Evolutionary conservation across 2,888 invertebrate species (phyloP).

Genomic region (Schrankia costaestrigalis): DNA sequence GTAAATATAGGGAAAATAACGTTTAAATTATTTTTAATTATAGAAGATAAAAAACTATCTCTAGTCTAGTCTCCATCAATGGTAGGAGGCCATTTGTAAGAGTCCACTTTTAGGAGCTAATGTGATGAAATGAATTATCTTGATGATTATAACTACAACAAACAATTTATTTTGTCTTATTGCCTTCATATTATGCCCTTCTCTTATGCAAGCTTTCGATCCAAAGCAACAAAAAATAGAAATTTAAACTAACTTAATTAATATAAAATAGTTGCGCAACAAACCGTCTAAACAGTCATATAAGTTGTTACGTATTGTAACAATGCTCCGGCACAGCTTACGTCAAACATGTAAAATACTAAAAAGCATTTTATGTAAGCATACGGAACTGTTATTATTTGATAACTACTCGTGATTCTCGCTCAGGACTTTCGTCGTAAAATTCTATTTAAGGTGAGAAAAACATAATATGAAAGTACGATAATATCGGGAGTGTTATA

Average conservation of each 20-base stretch:
- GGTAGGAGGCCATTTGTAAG: too few relatives aligned
- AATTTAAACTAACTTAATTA: conserved; percentile 10
- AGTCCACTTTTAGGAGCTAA: too few relatives aligned
- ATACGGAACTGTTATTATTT: conserved; percentile 30
- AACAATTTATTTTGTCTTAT: too few relatives aligned
- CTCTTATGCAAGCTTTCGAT: neutral
- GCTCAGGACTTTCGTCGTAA: too few relatives aligned
- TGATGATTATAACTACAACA: too few relatives aligned
- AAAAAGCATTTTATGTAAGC: conserved; percentile 32
- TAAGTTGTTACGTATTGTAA: conserved; percentile 25
- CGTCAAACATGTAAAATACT: conserved; percentile 31
- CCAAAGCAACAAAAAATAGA: conserved; percentile 7
- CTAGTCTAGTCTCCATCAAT: too few relatives aligned
- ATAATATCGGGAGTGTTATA: conserved; percentile 4
- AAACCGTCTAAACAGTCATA: conserved; percentile 22
- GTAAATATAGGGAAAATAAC: too few relatives aligned
- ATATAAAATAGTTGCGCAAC: conserved; percentile 20
- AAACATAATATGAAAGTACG: conserved; percentile 5
- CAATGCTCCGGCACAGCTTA: conserved; percentile 27
- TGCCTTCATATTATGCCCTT: too few relatives aligned
- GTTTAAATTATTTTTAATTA: too few relatives aligned
- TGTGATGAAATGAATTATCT: too few relatives aligned
- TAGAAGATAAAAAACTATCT: too few relatives aligned
- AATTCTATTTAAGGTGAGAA: conserved; percentile 11
- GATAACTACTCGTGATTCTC: conserved; percentile 18